Evolutionary conservation across 2,888 invertebrate species (phyloP).

Genomic region (Galeopsomyia nigrocyanea): DNA sequence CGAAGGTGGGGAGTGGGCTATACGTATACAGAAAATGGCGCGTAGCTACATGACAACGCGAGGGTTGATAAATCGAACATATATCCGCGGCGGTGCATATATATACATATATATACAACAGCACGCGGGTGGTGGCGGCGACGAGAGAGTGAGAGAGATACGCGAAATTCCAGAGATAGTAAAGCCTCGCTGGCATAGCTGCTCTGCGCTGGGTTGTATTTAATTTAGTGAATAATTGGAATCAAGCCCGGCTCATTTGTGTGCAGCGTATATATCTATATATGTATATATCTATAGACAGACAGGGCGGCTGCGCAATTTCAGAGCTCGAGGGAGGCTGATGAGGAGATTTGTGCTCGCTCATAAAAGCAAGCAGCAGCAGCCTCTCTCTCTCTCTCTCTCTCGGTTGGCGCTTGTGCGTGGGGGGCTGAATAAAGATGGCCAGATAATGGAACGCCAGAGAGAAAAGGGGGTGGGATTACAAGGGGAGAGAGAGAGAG

Average conservation of each 20-base stretch:
- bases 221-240: conserved; percentile 70
- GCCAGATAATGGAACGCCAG: conserved; percentile 59
- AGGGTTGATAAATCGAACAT: conserved; percentile 44
- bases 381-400: conserved; percentile 4
- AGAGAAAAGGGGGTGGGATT: conserved; percentile 51
- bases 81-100: background rate
- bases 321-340: conserved; percentile 63
- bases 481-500: conserved; percentile 30
- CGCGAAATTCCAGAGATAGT: too few relatives aligned
- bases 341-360: conserved; percentile 68
- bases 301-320: conserved; percentile 28
- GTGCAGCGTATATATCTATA: conserved; percentile 20
- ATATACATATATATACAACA: background rate
- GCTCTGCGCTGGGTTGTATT: conserved; percentile 56
- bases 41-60: background rate
- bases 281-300: background rate
- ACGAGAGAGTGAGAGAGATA: too few relatives aligned
- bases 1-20: too few relatives aligned
- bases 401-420: background rate
- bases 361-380: conserved; percentile 61
- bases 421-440: conserved; percentile 64
- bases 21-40: conserved; percentile 34
- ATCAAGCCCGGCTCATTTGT: conserved; percentile 67
- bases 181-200: too few relatives aligned
- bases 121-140: too few relatives aligned